Evolutionary conservation across 2,797 vertebrate species (phyloP).

Genomic region (Phaenicophaeus curvirostris): DNA sequence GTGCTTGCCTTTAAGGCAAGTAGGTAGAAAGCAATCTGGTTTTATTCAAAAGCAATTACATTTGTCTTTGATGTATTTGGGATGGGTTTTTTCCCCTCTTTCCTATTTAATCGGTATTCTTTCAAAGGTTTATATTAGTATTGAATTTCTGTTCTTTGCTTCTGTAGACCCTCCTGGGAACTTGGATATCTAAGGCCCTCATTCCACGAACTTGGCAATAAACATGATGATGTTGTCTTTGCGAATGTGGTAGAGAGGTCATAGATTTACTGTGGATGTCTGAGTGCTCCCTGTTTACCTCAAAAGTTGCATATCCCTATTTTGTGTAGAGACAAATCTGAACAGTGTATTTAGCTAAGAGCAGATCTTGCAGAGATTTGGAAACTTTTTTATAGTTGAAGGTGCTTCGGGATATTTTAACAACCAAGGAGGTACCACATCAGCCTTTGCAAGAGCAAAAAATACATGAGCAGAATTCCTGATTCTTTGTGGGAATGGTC

Average conservation of each 20-base stretch:
- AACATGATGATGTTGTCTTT: background rate
- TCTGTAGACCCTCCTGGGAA: background rate
- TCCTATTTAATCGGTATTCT: constrained; percentile 8
- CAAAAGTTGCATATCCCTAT: background rate
- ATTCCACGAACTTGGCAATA: background rate
- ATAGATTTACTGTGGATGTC: background rate
- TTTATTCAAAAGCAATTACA: constrained; percentile 70
- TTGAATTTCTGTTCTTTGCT: constrained; percentile 21
- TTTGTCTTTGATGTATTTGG: constrained; percentile 66
- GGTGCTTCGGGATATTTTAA: background rate
- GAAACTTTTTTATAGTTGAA: background rate
- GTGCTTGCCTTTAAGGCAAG: constrained; percentile 50
- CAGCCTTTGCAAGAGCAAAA: background rate
- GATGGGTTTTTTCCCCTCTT: background rate
- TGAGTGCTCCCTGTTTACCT: background rate
- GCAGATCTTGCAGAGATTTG: background rate
- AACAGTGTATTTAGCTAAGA: background rate
- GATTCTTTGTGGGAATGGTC: background rate
- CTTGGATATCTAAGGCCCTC: background rate
- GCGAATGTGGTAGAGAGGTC: background rate
- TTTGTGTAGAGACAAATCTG: background rate
- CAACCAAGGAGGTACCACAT: background rate
- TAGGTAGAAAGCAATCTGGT: constrained; percentile 52
- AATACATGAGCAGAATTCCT: background rate
- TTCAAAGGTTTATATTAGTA: constrained; percentile 12